Evolutionary conservation across 2,113 vertebrate species (phyloP).

Genomic region (Phalacrocorax aristotelis): DNA sequence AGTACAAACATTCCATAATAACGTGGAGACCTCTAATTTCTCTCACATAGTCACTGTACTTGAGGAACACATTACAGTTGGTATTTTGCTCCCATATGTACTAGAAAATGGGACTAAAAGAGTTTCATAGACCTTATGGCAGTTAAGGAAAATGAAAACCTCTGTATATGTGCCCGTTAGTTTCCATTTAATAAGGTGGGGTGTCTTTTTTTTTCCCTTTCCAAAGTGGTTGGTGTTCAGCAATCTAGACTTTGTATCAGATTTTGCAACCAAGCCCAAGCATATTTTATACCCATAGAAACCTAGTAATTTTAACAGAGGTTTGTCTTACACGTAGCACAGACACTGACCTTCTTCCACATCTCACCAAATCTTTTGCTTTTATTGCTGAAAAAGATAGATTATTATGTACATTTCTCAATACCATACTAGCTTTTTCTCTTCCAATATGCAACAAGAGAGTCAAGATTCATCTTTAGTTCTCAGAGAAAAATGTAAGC

Average conservation of each 20-base stretch:
- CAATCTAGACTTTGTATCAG: neutral
- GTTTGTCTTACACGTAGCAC: neutral
- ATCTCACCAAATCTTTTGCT: neutral
- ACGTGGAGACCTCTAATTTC: neutral
- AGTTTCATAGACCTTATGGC: neutral
- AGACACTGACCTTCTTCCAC: neutral
- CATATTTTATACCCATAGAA: neutral
- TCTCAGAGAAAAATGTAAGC: neutral
- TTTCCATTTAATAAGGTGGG: neutral
- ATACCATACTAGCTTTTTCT: neutral
- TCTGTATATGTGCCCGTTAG: neutral
- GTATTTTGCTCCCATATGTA: neutral
- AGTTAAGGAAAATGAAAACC: neutral
- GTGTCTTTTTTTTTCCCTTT: neutral
- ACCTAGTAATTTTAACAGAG: neutral
- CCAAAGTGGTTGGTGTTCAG: neutral
- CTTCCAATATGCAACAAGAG: neutral
- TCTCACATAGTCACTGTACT: neutral
- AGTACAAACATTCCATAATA: neutral
- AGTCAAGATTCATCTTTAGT: neutral
- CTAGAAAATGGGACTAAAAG: neutral
- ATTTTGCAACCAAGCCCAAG: neutral
- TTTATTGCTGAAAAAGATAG: neutral
- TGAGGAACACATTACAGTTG: rapidly evolving
- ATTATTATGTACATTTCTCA: neutral